Evolutionary conservation across 2,888 invertebrate genomes (phyloP).

Genomic region (Pseudolycoriella hygida): DNA sequence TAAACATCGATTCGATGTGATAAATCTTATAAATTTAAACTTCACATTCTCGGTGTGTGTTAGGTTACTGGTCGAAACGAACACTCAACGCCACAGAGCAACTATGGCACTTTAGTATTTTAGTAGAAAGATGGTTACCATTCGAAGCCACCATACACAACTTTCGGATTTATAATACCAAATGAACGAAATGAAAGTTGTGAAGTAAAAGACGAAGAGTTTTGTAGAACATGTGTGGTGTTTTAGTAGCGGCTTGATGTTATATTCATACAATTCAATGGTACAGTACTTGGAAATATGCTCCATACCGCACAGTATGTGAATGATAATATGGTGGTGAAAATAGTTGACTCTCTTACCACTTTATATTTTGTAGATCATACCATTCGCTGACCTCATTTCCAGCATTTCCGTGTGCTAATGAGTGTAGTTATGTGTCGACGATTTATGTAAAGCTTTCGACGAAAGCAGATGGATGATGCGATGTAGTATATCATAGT

Average conservation of each 20-base stretch:
- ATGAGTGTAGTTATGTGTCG: neutral
- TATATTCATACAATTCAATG: neutral
- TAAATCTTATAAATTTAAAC: no score
- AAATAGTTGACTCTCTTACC: slow-evolving; percentile 1
- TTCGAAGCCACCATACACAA: no score
- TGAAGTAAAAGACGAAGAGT: neutral
- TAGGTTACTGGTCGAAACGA: no score
- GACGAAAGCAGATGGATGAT: no score
- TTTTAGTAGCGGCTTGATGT: neutral
- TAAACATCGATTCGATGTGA: no score
- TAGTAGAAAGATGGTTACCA: no score
- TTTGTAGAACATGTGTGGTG: neutral
- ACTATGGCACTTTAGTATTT: no score
- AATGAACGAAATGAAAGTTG: neutral
- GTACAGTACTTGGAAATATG: no score
- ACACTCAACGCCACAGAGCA: no score
- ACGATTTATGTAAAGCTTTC: neutral
- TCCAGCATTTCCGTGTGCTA: neutral
- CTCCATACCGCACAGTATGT: neutral
- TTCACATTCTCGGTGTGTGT: no score
- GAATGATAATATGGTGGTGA: neutral
- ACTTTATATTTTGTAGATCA: neutral
- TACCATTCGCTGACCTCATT: slow-evolving; percentile 1
- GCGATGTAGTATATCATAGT: no score
- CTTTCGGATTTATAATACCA: no score